Percentiles rank a stretch among this genome's conserved stretches.
Conservation (phyloP, 1,140 invertebrate species). For the Reticulitermes speratus region DNA sequence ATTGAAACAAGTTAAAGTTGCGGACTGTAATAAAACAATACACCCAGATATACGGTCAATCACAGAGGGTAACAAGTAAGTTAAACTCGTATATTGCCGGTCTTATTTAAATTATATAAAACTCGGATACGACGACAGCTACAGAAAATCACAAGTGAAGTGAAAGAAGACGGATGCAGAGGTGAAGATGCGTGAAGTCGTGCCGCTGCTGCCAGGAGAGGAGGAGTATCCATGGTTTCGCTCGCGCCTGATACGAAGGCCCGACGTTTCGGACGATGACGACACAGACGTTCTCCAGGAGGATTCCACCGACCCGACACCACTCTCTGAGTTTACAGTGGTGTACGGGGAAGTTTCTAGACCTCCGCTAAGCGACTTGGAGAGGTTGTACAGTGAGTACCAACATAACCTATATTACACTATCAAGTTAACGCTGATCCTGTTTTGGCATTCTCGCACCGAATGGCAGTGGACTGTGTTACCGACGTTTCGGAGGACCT, state of each 20-base stretch:
- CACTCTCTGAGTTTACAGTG: neutral
- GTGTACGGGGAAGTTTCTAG: neutral
- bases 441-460: too few species aligned
- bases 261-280: neutral
- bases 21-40: too few species aligned
- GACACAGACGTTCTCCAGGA: neutral
- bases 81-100: too few species aligned
- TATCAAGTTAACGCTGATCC: too few species aligned
- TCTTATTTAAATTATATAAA: too few species aligned
- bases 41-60: too few species aligned
- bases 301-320: neutral
- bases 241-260: neutral
- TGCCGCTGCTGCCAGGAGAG: neutral
- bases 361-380: neutral
- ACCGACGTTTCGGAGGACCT: too few species aligned
- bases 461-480: too few species aligned
- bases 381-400: neutral
- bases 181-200: neutral
- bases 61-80: too few species aligned
- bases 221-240: neutral
- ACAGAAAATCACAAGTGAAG: neutral
- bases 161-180: neutral
- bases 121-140: too few species aligned
- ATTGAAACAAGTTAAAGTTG: too few species aligned
- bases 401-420: neutral